phyloP scores from a whole-genome alignment of 2,113 vertebrate genomes.

The Steatornis caripensis region DNA sequence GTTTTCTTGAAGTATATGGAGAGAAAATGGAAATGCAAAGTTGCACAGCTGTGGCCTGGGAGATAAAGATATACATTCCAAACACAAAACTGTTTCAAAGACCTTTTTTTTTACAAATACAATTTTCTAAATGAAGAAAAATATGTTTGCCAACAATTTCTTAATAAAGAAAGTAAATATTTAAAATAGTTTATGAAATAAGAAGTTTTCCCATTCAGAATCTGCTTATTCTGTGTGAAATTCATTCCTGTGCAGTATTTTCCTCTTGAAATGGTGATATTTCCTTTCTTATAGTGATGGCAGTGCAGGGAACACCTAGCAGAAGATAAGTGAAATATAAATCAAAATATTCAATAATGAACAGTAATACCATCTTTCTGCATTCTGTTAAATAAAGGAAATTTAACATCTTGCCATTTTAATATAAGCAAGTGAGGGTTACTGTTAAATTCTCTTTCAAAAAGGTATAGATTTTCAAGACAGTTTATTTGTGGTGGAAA shows the following conservation, averaged over 20 bases:
- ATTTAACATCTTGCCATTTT: not conserved
- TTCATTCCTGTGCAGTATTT: not conserved
- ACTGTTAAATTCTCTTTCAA: not conserved
- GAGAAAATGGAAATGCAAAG: not conserved
- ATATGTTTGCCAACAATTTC: not conserved
- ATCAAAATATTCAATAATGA: not conserved
- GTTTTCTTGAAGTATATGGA: not conserved
- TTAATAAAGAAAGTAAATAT: not conserved
- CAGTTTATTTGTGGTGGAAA: not conserved
- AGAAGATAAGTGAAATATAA: not conserved
- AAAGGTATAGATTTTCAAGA: not conserved
- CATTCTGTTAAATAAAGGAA: not conserved
- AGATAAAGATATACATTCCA: not conserved
- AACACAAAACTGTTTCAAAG: not conserved
- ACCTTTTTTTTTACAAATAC: rapidly evolving
- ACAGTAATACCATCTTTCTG: not conserved
- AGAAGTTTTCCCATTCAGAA: not conserved
- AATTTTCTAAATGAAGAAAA: not conserved
- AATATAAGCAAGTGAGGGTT: not conserved
- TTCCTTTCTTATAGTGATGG: not conserved
- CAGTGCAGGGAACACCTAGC: not conserved
- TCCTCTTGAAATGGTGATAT: not conserved
- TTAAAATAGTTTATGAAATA: not conserved
- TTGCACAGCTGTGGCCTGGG: rapidly evolving
- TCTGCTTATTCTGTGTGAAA: not conserved